Evolutionary conservation across 2,113 vertebrate genomes (phyloP).

Genomic region (Calidris pugnax): DNA sequence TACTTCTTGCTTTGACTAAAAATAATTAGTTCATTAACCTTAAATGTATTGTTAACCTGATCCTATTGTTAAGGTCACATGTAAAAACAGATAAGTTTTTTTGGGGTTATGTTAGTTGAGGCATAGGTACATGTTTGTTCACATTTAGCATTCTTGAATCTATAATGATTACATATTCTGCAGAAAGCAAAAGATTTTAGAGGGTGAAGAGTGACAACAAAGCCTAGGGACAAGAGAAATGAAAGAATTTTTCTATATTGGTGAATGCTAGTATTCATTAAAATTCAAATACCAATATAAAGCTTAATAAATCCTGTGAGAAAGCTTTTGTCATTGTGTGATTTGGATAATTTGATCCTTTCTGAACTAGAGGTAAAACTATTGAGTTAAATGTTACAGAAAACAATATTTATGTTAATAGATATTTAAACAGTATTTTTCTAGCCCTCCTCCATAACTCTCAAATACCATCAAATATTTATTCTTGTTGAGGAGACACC

Average conservation of each 20-base stretch:
- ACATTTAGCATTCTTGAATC: background rate
- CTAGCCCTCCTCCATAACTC: background rate
- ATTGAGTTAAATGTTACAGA: background rate
- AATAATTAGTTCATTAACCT: constrained; percentile 46
- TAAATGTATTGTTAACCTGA: constrained; percentile 38
- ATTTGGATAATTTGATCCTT: background rate
- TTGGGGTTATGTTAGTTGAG: background rate
- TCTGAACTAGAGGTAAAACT: background rate
- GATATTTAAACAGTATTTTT: background rate
- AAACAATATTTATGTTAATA: background rate
- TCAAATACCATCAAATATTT: background rate
- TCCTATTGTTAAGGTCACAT: constrained; percentile 32
- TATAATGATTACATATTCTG: background rate
- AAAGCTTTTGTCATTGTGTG: background rate
- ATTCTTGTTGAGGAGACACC: background rate
- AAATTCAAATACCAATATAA: background rate
- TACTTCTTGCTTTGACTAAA: constrained; percentile 21
- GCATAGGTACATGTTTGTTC: background rate
- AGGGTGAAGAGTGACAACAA: background rate
- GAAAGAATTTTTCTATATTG: background rate
- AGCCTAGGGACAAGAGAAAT: background rate
- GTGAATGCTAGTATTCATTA: background rate
- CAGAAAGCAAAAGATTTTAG: background rate
- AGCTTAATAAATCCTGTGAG: background rate
- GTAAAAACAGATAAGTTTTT: background rate